A percentile compares a stretch with the other conserved stretches of the same genome.
Conservation (phyloP, 1,140 invertebrate species). For the Calosoma granatense region DNA sequence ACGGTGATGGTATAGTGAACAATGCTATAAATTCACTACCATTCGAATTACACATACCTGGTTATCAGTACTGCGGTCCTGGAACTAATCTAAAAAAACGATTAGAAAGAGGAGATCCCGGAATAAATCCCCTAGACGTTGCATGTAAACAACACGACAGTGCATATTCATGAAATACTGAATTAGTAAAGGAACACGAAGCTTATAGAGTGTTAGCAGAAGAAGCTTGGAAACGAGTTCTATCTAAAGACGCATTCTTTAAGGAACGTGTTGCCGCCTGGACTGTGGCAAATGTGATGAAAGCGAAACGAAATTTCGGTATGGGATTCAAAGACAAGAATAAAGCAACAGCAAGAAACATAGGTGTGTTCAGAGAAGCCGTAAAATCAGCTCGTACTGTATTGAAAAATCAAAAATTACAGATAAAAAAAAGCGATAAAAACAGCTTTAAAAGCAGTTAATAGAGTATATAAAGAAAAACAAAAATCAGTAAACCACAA, state of each 20-base stretch:
- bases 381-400: neutral
- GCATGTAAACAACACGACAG: conserved; percentile 38
- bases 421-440: conserved; percentile 14
- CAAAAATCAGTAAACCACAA: neutral
- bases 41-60: conserved; percentile 36
- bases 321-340: conserved; percentile 19
- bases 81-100: conserved; percentile 37
- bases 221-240: conserved; percentile 30
- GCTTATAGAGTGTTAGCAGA: conserved; percentile 31
- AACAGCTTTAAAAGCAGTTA: conserved; percentile 15
- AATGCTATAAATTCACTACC: conserved; percentile 33
- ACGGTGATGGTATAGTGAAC: conserved; percentile 23
- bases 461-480: conserved; percentile 11
- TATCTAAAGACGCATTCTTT: conserved; percentile 28
- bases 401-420: conserved; percentile 11
- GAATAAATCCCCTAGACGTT: conserved; percentile 35
- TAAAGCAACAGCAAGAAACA: conserved; percentile 24
- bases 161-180: conserved; percentile 28
- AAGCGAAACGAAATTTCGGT: conserved; percentile 27
- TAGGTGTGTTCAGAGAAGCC: conserved; percentile 21
- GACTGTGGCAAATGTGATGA: conserved; percentile 27
- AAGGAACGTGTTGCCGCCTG: conserved; percentile 26
- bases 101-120: conserved; percentile 32
- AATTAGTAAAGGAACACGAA: conserved; percentile 27
- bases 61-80: conserved; percentile 37